Percentiles rank a stretch among this genome's conserved stretches.
phyloP scores from a whole-genome alignment of 2,888 invertebrate species.

The Cremastinae sp. region DNA sequence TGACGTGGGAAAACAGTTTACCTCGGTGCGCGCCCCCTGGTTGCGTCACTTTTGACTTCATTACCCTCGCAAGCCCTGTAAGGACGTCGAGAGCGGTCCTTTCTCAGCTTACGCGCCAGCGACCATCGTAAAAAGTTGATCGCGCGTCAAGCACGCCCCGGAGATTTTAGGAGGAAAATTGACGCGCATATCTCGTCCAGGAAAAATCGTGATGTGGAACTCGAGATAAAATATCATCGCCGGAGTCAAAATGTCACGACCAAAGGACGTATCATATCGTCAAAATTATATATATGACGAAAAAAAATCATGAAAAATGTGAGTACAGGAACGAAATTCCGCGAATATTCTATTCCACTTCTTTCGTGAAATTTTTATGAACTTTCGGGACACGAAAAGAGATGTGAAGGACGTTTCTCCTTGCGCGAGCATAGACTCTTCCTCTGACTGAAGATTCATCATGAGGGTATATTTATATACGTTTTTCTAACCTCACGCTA shows the following conservation, averaged over 20 bases:
- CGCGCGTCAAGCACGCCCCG: neutral
- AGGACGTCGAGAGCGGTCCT: neutral
- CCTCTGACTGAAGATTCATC: conserved; percentile 8
- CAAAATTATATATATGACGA: too few relatives aligned
- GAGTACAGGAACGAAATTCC: too few relatives aligned
- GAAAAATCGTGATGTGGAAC: neutral
- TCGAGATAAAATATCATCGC: conserved; percentile 6
- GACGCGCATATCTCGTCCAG: neutral
- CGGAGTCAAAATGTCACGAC: neutral
- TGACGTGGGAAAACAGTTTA: conserved; percentile 12
- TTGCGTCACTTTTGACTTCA: conserved; percentile 12
- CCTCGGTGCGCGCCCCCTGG: neutral
- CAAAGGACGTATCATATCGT: neutral
- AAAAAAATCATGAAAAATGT: neutral
- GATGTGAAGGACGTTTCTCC: neutral
- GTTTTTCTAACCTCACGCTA: neutral
- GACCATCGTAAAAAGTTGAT: conserved; percentile 6
- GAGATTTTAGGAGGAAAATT: neutral
- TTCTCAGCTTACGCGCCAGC: neutral
- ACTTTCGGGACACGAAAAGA: too few relatives aligned
- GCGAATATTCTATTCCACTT: too few relatives aligned
- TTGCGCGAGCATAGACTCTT: conserved; percentile 6
- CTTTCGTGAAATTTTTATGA: too few relatives aligned
- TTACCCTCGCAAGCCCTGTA: conserved; percentile 15
- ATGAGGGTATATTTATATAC: conserved; percentile 2